phyloP scores from a whole-genome alignment of 92 coral and sea anemone species.

The Muricea muricata region DNA sequence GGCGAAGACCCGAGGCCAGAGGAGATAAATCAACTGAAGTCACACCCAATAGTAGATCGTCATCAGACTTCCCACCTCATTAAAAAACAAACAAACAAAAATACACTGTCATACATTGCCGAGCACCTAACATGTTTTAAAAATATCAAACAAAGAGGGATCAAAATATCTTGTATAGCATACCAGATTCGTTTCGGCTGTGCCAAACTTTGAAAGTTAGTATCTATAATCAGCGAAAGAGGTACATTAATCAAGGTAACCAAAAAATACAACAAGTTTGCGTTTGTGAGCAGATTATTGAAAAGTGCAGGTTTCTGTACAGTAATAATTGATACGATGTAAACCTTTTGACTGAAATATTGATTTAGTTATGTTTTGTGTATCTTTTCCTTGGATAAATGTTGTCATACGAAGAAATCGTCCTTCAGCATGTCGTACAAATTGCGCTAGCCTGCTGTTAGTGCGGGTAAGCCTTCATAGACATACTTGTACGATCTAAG shows the following conservation, averaged over 20 bases:
- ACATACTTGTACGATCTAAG: no score
- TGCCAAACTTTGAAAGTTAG: conserved; percentile 93
- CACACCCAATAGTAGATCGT: conserved; percentile 76
- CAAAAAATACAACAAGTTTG: no score
- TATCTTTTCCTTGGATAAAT: no score
- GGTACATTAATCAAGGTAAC: no score
- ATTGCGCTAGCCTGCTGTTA: no score
- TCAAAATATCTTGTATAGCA: neutral
- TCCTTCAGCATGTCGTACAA: no score
- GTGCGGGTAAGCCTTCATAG: no score
- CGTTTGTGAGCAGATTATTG: no score
- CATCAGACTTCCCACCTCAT: conserved; percentile 5
- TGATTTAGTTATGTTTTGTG: no score
- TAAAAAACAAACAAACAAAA: neutral
- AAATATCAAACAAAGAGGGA: neutral
- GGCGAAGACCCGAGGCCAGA: conserved; percentile 88
- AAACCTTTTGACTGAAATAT: neutral
- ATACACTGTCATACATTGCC: neutral
- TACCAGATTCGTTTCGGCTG: conserved; percentile 58
- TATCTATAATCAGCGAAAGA: no score
- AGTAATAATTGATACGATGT: neutral
- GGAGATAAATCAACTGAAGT: conserved; percentile 87
- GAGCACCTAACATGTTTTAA: no score
- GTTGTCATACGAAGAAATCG: no score
- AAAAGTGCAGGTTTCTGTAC: neutral